These are phyloP conservation scores for Synergus umbraculus DNA, from an alignment of 2,888 invertebrate genomes.

Conservation along the genomic window DNA sequence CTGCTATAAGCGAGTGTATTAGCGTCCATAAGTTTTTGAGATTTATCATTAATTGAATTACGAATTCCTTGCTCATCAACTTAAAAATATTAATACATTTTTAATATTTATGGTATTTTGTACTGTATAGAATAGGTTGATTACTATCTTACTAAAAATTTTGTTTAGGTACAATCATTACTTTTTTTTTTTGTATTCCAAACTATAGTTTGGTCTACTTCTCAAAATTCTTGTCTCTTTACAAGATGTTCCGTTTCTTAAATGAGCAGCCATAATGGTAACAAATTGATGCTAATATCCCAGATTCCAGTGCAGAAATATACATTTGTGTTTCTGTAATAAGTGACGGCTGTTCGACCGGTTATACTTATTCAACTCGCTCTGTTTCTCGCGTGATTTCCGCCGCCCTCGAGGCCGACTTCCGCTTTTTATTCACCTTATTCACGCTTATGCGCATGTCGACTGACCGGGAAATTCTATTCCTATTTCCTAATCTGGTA, in stretches of 20 bases:
- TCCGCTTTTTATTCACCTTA: conserved; percentile 40
- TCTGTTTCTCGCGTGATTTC: conserved; percentile 40
- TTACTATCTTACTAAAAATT: no score
- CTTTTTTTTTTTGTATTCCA: no score
- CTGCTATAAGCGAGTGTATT: neutral
- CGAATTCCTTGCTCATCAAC: neutral
- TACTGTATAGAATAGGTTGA: no score
- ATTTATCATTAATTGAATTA: neutral
- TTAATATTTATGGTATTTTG: no score
- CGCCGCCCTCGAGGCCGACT: conserved; percentile 35
- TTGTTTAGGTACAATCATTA: no score
- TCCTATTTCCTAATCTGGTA: neutral
- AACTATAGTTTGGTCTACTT: no score
- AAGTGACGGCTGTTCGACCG: conserved; percentile 26
- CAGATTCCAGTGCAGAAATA: conserved; percentile 1
- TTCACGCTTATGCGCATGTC: conserved; percentile 13
- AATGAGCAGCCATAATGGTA: neutral
- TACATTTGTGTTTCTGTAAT: conserved; percentile 14
- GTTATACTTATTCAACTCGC: conserved; percentile 18
- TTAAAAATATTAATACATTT: neutral
- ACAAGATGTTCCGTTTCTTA: neutral
- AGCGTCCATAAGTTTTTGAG: neutral
- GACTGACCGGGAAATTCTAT: conserved; percentile 1
- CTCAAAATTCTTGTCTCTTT: no score
- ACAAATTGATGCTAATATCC: neutral